Conservation (phyloP, 2,888 invertebrate genomes). For the Leptarthrus brevirostris region DNA sequence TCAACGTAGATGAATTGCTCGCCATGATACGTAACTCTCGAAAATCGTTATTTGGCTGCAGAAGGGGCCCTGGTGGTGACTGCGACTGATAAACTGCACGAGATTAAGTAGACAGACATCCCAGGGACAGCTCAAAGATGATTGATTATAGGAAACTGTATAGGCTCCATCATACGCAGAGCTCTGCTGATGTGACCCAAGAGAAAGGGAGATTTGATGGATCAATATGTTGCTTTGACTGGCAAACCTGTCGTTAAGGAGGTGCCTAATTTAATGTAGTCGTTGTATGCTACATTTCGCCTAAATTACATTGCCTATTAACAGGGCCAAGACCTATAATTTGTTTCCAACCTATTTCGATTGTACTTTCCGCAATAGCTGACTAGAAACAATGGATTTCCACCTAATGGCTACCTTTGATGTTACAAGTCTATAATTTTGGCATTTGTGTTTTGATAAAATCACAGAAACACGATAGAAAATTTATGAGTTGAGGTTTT, state of each 20-base stretch:
- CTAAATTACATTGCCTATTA: constrained; percentile 37
- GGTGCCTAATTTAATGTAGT: constrained; percentile 44
- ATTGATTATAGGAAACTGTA: constrained; percentile 43
- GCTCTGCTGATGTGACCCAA: neutral
- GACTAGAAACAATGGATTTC: constrained; percentile 12
- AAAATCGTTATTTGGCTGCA: too few species aligned
- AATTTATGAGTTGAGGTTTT: constrained; percentile 11
- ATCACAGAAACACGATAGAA: neutral
- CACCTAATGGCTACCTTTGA: constrained; percentile 21
- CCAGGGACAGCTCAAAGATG: constrained; percentile 13
- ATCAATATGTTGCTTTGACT: constrained; percentile 36
- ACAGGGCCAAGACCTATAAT: constrained; percentile 22
- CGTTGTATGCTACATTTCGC: constrained; percentile 20
- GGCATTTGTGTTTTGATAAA: constrained; percentile 14
- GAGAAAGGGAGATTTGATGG: constrained; percentile 8
- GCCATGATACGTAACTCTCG: too few species aligned
- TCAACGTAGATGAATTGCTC: too few species aligned
- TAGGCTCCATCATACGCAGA: constrained; percentile 10
- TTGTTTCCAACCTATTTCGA: constrained; percentile 9
- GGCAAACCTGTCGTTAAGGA: constrained; percentile 33
- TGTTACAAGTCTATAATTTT: constrained; percentile 26
- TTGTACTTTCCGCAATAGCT: constrained; percentile 3
- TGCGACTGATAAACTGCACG: constrained; percentile 38
- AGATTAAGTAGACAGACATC: constrained; percentile 43
- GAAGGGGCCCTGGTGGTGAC: neutral